Percentiles rank a stretch among this genome's conserved stretches.
phyloP scores from a whole-genome alignment of 2,113 vertebrate species.

The Pungitius pungitius region DNA sequence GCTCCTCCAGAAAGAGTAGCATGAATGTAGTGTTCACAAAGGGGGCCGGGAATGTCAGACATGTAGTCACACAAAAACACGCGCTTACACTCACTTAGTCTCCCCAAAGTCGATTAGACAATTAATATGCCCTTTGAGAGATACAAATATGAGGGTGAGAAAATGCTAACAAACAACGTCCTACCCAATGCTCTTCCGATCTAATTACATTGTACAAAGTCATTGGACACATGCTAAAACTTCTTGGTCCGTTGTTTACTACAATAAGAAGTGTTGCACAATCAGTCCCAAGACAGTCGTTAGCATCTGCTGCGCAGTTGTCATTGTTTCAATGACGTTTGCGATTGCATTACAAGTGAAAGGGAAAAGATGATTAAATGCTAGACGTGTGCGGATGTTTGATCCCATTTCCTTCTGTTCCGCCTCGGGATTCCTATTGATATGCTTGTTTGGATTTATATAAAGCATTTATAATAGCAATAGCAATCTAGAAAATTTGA shows the following conservation, averaged over 20 bases:
- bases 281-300: conserved; percentile 23
- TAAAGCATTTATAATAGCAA: neutral
- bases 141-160: conserved; percentile 23
- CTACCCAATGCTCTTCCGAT: conserved; percentile 37
- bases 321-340: conserved; percentile 38
- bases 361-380: conserved; percentile 5
- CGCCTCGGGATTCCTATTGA: neutral
- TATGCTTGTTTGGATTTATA: neutral
- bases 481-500: neutral
- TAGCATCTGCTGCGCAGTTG: conserved; percentile 11
- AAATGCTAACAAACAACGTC: conserved; percentile 61
- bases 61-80: conserved; percentile 5
- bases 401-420: neutral
- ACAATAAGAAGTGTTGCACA: conserved; percentile 29
- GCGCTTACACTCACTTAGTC: neutral
- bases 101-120: conserved; percentile 60
- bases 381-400: neutral
- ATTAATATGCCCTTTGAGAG: conserved; percentile 64
- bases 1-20: conserved; percentile 3
- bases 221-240: conserved; percentile 41
- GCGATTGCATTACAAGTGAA: neutral
- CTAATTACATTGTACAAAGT: conserved; percentile 62
- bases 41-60: conserved; percentile 29
- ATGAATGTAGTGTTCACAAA: neutral
- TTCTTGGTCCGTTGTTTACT: conserved; percentile 29